Percentiles rank a stretch among this genome's conserved stretches.
Conservation (phyloP, 1,140 invertebrate genomes). For the Atta texana region DNA sequence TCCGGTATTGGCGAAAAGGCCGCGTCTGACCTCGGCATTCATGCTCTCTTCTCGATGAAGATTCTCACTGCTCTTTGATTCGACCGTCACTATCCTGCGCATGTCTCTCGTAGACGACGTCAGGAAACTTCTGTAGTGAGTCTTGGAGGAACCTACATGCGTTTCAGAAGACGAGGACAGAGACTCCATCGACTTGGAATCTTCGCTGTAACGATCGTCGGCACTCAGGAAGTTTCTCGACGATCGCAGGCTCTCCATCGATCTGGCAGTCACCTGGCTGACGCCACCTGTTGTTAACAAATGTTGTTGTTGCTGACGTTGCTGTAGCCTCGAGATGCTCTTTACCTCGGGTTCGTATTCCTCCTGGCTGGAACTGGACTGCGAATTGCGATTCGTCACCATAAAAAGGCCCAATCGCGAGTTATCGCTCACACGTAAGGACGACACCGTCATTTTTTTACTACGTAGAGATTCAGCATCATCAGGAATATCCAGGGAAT, state of each 20-base stretch:
- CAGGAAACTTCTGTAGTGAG: constrained; percentile 87
- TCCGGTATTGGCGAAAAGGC: constrained; percentile 88
- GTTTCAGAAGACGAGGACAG: constrained; percentile 83
- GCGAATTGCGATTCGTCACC: constrained; percentile 88
- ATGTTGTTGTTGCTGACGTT: constrained; percentile 83
- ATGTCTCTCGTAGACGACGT: constrained; percentile 89
- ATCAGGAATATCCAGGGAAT: constrained; percentile 65
- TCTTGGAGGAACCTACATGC: constrained; percentile 85
- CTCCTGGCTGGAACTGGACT: constrained; percentile 90
- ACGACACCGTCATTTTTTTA: constrained; percentile 40
- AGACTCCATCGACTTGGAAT: constrained; percentile 83
- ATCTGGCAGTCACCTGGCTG: constrained; percentile 88
- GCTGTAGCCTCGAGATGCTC: constrained; percentile 78
- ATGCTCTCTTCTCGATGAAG: constrained; percentile 87
- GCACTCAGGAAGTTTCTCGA: constrained; percentile 83
- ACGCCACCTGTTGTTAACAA: constrained; percentile 86
- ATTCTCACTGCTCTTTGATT: constrained; percentile 88
- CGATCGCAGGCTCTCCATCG: constrained; percentile 89
- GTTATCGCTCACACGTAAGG: constrained; percentile 79
- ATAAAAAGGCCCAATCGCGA: constrained; percentile 85
- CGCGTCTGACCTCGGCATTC: constrained; percentile 89
- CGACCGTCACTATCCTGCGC: constrained; percentile 86
- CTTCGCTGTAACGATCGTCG: constrained; percentile 82
- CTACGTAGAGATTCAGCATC: constrained; percentile 35
- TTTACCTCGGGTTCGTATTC: constrained; percentile 88